Conservation (phyloP, 2,888 invertebrate species). For the Anthophora plumipes region DNA sequence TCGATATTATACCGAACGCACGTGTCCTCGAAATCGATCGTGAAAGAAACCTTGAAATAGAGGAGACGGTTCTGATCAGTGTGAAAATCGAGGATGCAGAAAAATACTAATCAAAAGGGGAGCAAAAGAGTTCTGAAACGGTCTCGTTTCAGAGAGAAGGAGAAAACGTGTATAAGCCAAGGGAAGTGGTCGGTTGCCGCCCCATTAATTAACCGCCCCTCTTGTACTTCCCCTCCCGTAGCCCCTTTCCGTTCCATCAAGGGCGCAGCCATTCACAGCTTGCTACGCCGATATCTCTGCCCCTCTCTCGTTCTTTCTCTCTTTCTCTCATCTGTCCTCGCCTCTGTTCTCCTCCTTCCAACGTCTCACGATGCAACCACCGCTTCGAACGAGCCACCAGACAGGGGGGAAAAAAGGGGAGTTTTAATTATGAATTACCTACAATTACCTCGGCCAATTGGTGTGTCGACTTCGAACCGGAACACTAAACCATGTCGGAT, state of each 20-base stretch:
- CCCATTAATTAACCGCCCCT: slow-evolving; percentile 80
- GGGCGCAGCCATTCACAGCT: slow-evolving; percentile 78
- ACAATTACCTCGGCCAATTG: slow-evolving; percentile 42
- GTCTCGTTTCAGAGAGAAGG: slow-evolving; percentile 38
- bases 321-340: slow-evolving; percentile 37
- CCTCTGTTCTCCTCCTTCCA: slow-evolving; percentile 28
- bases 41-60: slow-evolving; percentile 6
- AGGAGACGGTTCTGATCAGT: slow-evolving; percentile 26
- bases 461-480: too few species aligned
- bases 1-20: not conserved
- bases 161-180: slow-evolving; percentile 63
- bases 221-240: slow-evolving; percentile 69
- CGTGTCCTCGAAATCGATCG: slow-evolving; percentile 34
- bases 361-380: slow-evolving; percentile 24
- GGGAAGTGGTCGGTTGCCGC: slow-evolving; percentile 79
- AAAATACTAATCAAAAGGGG: slow-evolving; percentile 47
- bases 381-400: slow-evolving; percentile 37
- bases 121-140: slow-evolving; percentile 8
- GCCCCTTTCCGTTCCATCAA: slow-evolving; percentile 74
- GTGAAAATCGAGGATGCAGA: slow-evolving; percentile 21
- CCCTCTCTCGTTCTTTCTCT: slow-evolving; percentile 55
- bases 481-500: not conserved
- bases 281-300: slow-evolving; percentile 65
- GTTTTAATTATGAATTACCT: slow-evolving; percentile 63
- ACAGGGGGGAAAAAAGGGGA: slow-evolving; percentile 33